A percentile compares a stretch with the other conserved stretches of the same genome.
These are phyloP conservation scores for Antigone vipio DNA, from an alignment of 2,113 vertebrate genomes.

Conservation along the genomic window DNA sequence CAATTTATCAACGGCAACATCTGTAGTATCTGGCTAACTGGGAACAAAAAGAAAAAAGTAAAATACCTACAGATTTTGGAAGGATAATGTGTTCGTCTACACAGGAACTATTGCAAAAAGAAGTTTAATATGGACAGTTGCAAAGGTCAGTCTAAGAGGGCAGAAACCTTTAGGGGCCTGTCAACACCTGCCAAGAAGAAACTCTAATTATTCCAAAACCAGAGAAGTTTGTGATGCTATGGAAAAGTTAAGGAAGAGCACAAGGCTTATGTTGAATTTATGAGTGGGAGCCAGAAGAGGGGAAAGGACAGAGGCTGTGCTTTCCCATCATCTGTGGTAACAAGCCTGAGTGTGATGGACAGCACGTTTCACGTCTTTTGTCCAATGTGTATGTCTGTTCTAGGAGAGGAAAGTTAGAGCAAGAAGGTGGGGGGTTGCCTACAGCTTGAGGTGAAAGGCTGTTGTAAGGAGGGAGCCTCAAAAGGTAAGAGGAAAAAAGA, in stretches of 20 bases:
- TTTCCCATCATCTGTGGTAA: not conserved
- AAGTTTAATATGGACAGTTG: not conserved
- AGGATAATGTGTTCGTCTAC: not conserved
- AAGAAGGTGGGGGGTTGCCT: not conserved
- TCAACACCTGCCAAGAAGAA: not conserved
- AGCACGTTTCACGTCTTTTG: not conserved
- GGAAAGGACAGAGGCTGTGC: not conserved
- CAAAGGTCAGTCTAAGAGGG: not conserved
- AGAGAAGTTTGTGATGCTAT: not conserved
- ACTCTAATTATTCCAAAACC: not conserved
- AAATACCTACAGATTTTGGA: not conserved
- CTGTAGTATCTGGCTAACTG: not conserved
- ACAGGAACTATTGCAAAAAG: not conserved
- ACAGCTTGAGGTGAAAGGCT: not conserved
- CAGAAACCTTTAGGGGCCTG: not conserved
- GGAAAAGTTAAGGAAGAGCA: not conserved
- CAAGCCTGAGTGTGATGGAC: not conserved
- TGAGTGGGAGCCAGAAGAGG: not conserved
- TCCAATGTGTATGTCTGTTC: not conserved
- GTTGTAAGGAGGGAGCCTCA: not conserved
- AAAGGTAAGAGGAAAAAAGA: not conserved
- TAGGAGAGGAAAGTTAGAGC: not conserved
- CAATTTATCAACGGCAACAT: not conserved
- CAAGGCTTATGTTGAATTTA: not conserved
- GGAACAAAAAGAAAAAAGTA: not conserved